Evolutionary conservation across 1,140 invertebrate genomes (phyloP), one percentile per base, ranked within the genome.

Genomic region (Drosophila seguyi): DNA sequence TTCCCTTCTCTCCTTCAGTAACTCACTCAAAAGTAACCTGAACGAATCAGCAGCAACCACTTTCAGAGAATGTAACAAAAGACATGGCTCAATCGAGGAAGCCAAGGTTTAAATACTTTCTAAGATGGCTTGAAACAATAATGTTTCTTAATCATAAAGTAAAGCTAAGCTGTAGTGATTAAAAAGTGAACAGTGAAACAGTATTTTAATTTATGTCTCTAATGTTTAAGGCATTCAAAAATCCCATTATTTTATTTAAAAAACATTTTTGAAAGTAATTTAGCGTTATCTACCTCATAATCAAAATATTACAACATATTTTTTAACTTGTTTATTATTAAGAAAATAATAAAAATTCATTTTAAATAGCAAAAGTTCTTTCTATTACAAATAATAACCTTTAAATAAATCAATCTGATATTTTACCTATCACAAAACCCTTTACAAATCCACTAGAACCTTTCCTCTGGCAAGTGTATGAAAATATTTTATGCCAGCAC

Each of bases 401-500:
- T n/a, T 2, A 48, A 31, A 13, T n/a, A 34, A 52, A 52, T 34
- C 0, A 42, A 3, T 7, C 5, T 13, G 4, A 27, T 5, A 4
- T 13, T 11, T 6, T 18, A 11, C 10, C 10, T 11, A 1, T 3
- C 1, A 31, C 14, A 39, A 66, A 41, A 14, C 6, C 8, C 6
- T 13, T 39, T 22, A 7, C 2, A 18, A 25, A 42, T 27, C 10
- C 3, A 3, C n/a, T 11, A 10, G 1, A 31, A 18, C 16, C 8
- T 13, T 2, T n/a, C 18, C n/a, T 25, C n/a, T 11, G 31, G 58
- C 34, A 25, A 83, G 80, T 47, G 81, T 66, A 69, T 75, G 50
- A 73, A 81, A 67, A 86, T 69, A 83, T 87, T 82, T 65, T 73
- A 59, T 69, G 57, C 27, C 63, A 63, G 56, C 66, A 63, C 56